phyloP scores from a whole-genome alignment of 1,140 invertebrate genomes.

The Pseudomyrmex gracilis region DNA sequence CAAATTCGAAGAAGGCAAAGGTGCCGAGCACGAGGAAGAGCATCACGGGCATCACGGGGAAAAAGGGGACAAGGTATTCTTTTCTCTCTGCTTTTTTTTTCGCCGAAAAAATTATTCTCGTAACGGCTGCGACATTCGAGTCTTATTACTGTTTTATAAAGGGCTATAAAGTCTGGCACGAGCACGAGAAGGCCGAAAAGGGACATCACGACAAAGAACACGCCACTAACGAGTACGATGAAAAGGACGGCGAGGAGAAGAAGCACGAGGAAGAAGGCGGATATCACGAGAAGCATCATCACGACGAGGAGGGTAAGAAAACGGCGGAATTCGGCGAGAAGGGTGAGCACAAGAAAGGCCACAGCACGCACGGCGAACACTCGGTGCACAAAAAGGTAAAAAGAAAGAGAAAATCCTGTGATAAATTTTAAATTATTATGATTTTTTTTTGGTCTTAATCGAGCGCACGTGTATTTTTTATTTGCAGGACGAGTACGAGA shows the following conservation, averaged over 20 bases:
- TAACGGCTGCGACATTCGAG: not conserved
- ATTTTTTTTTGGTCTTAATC: not conserved
- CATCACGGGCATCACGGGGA: slow-evolving; percentile 77
- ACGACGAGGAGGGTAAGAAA: slow-evolving; percentile 81
- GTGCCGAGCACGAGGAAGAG: slow-evolving; percentile 75
- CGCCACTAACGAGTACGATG: slow-evolving; percentile 80
- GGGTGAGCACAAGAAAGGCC: slow-evolving; percentile 84
- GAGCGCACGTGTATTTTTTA: not conserved
- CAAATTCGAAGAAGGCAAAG: slow-evolving; percentile 77
- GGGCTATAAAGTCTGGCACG: slow-evolving; percentile 82
- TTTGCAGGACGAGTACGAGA: slow-evolving; percentile 84
- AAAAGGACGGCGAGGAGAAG: slow-evolving; percentile 81
- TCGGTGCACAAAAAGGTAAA: slow-evolving; percentile 84
- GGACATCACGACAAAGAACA: slow-evolving; percentile 84
- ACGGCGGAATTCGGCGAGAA: slow-evolving; percentile 80
- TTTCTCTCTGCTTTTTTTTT: too few relatives aligned
- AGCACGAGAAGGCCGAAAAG: slow-evolving; percentile 82
- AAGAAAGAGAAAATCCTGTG: too few relatives aligned
- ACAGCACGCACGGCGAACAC: slow-evolving; percentile 85
- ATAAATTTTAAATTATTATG: not conserved
- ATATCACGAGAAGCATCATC: slow-evolving; percentile 80
- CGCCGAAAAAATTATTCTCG: not conserved
- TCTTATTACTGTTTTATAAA: slow-evolving; percentile 34
- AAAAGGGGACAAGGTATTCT: slow-evolving; percentile 79
- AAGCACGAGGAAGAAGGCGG: slow-evolving; percentile 81